phyloP scores from a whole-genome alignment of 2,113 vertebrate genomes.

The Mustela lutreola region DNA sequence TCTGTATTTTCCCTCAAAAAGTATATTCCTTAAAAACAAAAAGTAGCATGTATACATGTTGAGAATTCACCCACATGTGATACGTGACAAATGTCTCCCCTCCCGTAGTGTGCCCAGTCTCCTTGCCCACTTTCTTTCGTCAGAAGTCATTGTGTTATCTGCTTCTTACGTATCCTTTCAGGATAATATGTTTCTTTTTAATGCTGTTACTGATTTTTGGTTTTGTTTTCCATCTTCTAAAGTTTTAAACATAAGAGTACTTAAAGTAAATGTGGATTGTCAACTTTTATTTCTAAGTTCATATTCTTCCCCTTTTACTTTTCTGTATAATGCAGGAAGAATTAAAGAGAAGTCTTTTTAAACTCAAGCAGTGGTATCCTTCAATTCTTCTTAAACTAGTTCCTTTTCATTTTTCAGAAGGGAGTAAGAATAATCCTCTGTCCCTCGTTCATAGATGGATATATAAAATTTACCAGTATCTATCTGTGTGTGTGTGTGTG shows the following conservation, averaged over 20 bases:
- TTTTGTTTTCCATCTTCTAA: slow-evolving; percentile 41
- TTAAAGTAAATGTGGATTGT: slow-evolving; percentile 3
- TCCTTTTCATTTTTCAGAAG: slow-evolving; percentile 53
- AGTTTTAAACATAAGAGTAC: slow-evolving; percentile 31
- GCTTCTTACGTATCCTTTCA: background rate
- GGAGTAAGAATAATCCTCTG: background rate
- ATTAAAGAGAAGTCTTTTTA: slow-evolving; percentile 37
- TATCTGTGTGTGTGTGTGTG: background rate
- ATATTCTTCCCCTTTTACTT: background rate
- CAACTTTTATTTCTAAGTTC: slow-evolving; percentile 10
- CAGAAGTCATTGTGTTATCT: background rate
- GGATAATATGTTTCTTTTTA: background rate
- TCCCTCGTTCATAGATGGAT: background rate
- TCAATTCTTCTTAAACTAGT: slow-evolving; percentile 12
- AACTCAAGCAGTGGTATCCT: background rate
- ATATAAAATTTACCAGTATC: background rate
- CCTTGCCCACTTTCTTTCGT: background rate
- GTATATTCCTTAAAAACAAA: slow-evolving; percentile 27
- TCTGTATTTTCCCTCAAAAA: background rate
- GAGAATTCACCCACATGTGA: background rate
- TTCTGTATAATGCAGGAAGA: background rate
- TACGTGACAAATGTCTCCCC: background rate
- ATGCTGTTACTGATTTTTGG: background rate
- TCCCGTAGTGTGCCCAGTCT: background rate
- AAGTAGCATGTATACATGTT: background rate